Percentiles rank a stretch among this genome's conserved stretches.
phyloP scores from a whole-genome alignment of 2,888 invertebrate species.

The Cephus sareptanus region DNA sequence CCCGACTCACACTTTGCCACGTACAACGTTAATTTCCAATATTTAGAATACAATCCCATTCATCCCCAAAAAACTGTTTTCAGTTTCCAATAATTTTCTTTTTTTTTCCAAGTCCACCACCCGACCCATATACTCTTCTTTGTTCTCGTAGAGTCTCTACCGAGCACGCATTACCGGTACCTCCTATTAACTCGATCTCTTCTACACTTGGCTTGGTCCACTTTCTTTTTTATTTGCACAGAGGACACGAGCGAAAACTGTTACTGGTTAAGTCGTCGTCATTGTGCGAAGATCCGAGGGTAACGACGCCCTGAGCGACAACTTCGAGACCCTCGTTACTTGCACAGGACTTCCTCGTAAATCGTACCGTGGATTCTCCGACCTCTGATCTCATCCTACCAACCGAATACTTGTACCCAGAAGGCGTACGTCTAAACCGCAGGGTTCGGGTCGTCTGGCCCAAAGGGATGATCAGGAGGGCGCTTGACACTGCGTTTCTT shows the following conservation, averaged over 20 bases:
- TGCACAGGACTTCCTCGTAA: not conserved
- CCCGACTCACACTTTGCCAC: constrained; percentile 20
- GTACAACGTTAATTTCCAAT: not conserved
- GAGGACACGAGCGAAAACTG: not conserved
- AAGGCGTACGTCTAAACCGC: not conserved
- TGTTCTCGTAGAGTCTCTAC: not conserved
- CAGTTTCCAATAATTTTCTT: no score
- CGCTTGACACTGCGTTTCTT: not conserved
- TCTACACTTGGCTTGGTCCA: not conserved
- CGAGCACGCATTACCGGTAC: not conserved
- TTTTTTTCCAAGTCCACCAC: not conserved
- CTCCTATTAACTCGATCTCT: not conserved
- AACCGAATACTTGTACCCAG: not conserved
- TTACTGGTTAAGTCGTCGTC: not conserved
- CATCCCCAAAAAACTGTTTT: not conserved
- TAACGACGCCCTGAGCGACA: not conserved
- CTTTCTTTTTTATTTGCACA: not conserved
- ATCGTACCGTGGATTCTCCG: not conserved
- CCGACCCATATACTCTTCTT: not conserved
- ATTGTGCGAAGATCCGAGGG: not conserved
- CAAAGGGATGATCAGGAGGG: not conserved
- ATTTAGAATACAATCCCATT: not conserved
- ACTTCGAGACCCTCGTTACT: not conserved
- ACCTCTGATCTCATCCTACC: not conserved
- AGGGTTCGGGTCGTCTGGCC: not conserved